Percentiles rank a stretch among this genome's conserved stretches.
Evolutionary conservation across 2,113 vertebrate species (phyloP).

Genomic region (Apodemus speciosus): DNA sequence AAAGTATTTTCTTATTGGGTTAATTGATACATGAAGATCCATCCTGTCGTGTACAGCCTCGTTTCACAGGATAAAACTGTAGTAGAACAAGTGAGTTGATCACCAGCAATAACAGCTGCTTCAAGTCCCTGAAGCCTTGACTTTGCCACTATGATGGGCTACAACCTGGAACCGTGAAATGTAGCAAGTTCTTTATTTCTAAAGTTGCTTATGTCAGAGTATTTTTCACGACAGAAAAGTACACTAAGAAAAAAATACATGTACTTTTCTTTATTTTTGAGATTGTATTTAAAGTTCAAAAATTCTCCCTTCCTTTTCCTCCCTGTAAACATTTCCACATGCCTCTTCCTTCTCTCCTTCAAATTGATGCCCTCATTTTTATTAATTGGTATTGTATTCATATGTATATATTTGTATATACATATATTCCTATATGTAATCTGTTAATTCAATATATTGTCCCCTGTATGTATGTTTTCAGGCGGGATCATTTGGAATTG

Average conservation of each 20-base stretch:
- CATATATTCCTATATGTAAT: neutral
- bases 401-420: neutral
- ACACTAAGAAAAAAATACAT: neutral
- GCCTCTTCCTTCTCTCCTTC: neutral
- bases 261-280: neutral
- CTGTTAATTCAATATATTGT: neutral
- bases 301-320: neutral
- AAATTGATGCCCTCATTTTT: neutral
- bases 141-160: neutral
- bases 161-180: neutral
- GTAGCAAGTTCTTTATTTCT: neutral
- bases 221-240: neutral
- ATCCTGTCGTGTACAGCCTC: neutral
- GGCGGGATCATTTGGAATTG: neutral
- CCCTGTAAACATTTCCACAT: neutral
- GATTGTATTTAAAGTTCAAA: neutral
- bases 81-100: neutral
- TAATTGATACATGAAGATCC: neutral
- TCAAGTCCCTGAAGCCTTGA: neutral
- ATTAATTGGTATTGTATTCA: neutral
- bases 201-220: neutral
- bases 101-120: neutral
- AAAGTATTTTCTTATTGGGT: neutral
- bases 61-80: neutral
- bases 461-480: neutral